phyloP scores from a whole-genome alignment of 2,888 invertebrate genomes.

The Tortrix viridana region DNA sequence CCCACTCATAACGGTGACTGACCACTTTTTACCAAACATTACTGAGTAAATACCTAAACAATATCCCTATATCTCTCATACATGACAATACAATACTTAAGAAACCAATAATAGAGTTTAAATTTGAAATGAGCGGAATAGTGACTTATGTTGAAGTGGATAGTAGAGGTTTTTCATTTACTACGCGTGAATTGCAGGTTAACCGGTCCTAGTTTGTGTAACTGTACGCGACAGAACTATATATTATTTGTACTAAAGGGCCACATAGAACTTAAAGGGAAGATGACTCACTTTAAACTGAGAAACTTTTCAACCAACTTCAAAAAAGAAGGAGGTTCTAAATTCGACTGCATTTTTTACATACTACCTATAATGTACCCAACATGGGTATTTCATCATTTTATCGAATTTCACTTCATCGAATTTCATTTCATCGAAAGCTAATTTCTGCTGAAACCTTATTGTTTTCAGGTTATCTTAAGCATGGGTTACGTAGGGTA shows the following conservation, averaged over 20 bases:
- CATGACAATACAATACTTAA: not conserved
- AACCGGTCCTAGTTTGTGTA: conserved; percentile 32
- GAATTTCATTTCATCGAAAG: too few species aligned
- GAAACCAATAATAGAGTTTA: not conserved
- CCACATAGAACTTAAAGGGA: conserved; percentile 2
- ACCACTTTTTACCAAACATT: not conserved
- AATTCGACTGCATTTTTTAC: too few species aligned
- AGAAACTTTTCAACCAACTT: too few species aligned
- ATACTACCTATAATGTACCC: too few species aligned
- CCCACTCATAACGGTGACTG: not conserved
- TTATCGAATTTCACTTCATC: too few species aligned
- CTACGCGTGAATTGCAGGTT: conserved; percentile 7
- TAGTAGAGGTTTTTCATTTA: conserved; percentile 5
- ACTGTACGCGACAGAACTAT: conserved; percentile 34
- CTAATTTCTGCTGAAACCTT: too few species aligned
- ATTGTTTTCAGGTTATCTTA: too few species aligned
- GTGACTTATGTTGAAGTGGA: not conserved
- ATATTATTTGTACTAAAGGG: conserved; percentile 35
- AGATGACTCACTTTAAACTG: conserved; percentile 10
- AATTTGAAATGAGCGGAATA: not conserved
- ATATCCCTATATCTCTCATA: not conserved
- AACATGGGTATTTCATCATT: too few species aligned
- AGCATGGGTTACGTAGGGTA: too few species aligned
- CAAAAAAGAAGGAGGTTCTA: too few species aligned
- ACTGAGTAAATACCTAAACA: conserved; percentile 8